Base-by-base conservation (phyloP, 2,888 invertebrate genomes). In the Pseudococcus jackbeardsleyi region DNA sequence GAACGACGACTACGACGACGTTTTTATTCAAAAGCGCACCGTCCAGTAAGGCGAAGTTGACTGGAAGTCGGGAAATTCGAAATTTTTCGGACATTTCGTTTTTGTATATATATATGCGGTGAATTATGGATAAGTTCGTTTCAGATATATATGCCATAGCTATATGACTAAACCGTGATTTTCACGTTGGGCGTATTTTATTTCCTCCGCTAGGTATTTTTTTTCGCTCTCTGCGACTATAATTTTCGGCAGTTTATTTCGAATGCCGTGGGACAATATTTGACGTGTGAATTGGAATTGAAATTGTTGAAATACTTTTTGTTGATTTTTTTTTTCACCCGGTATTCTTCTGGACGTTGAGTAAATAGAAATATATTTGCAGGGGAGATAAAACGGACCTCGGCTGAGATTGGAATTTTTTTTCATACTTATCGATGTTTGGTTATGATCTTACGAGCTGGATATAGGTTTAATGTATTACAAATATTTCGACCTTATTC, bases 191-290 rank as follows among this genome's bases (percentile, higher is more conserved):
- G 33, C 72, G 72, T 72, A 72, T 72, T 72, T 72, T 72, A 64
- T 64, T 72, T 72, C 17, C 72, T 26, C 15, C 72, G 64, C 19
- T 64, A 72, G 64, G 64, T 64, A 72, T 72, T 72, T 72, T 72
- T 72, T 72, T 72, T 22, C 64, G 9, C 17, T 72, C 72, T 33
- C 19, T 72, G 26, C 72, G 72, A 72, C 72, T 72, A 72, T 82
- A 82, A 82, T 82, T 82, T 82, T 82, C 79, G 79, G 42, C 79
- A 82, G 79, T 82, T 82, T 82, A 82, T 82, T 82, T 82, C 79
- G 79, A 82, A 82, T 82, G 79, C 46, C 79, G 79, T 82, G 79
- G 79, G 79, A 82, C 79, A 82, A 82, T 82, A 82, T 82, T 82
- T 82, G 79, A 82, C 46, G 79, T 82, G 79, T 46, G 79, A 82